A percentile compares a stretch with the other conserved stretches of the same genome.
These are phyloP conservation scores for Mormyrus iriodes DNA, from an alignment of 2,113 vertebrate species.

Conservation along the genomic window DNA sequence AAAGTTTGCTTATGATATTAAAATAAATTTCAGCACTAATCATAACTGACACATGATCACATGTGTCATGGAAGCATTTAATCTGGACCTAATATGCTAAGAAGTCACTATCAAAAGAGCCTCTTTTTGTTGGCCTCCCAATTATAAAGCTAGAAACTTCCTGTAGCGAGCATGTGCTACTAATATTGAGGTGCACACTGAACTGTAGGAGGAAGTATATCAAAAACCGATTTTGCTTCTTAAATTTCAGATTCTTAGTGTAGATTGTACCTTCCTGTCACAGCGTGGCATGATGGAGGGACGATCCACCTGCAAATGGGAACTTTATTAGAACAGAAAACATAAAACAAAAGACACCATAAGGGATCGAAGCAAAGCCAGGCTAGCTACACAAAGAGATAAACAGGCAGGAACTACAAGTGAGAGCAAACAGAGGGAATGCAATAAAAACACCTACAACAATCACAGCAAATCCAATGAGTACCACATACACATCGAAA, in stretches of 20 bases:
- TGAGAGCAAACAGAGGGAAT: too few relatives aligned
- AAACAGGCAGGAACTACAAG: too few relatives aligned
- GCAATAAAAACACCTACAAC: neutral
- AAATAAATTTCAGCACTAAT: neutral
- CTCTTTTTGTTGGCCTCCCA: neutral
- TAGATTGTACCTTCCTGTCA: neutral
- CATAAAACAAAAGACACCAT: neutral
- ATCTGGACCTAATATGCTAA: neutral
- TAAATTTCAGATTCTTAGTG: neutral
- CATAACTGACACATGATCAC: neutral
- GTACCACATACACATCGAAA: neutral
- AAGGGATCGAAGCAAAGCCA: neutral
- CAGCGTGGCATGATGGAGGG: too few relatives aligned
- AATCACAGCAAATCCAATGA: neutral
- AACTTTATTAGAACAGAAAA: neutral
- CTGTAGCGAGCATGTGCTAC: neutral
- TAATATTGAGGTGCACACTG: neutral
- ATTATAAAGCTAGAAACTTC: neutral
- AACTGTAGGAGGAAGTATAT: neutral
- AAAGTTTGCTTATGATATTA: neutral
- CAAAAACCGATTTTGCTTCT: neutral
- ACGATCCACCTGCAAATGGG: neutral
- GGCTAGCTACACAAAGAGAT: too few relatives aligned
- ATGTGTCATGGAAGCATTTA: neutral
- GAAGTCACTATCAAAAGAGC: neutral